Evolutionary conservation across 1,140 invertebrate species (phyloP), one percentile per base, ranked within the genome.

Genomic region (Drosophila simulans): DNA sequence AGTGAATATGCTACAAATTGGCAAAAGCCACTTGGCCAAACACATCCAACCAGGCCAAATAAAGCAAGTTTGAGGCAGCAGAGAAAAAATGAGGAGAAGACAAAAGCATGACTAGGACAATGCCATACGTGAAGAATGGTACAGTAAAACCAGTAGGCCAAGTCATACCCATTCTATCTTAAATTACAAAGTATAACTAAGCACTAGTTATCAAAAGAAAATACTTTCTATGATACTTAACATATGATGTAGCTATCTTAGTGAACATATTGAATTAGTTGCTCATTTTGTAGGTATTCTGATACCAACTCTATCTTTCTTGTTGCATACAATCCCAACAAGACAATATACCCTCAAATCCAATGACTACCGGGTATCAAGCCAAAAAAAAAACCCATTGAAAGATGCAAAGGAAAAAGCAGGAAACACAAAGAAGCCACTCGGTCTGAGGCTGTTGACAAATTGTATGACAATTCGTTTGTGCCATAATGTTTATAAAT

Each of bases 401-500:
- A 64, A 54, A 45, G 31, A 7, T 0, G 46, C 22, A 3, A 39
- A 49, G 49, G 15, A 20, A 27, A 51, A 70, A 71, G 31, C 52
- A 49, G 54, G 15, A 45, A 48, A 12, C 45, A 75, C 72, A 75
- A 75, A 66, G 72, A 53, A 51, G 72, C 62, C 77, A 81, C 73
- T 80, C 74, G 79, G 46, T 73, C 56, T 64, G 78, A 34, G 51
- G 71, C 85, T 90, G 84, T 89, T 89, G 84, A 89, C 84, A 89
- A 89, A 89, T 89, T 89, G 84, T 89, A 84, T 89, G 85, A 89
- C 84, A 89, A 89, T 89, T 89, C 84, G 84, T 90, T 89, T 89
- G 84, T 89, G 84, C 88, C 84, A 89, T 89, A 89, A 89, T 89
- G 84, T 88, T 88, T 88, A 88, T 88, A 88, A 88, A 88, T 88